phyloP scores from a whole-genome alignment of 2,888 invertebrate genomes.

The Acronicta alni region DNA sequence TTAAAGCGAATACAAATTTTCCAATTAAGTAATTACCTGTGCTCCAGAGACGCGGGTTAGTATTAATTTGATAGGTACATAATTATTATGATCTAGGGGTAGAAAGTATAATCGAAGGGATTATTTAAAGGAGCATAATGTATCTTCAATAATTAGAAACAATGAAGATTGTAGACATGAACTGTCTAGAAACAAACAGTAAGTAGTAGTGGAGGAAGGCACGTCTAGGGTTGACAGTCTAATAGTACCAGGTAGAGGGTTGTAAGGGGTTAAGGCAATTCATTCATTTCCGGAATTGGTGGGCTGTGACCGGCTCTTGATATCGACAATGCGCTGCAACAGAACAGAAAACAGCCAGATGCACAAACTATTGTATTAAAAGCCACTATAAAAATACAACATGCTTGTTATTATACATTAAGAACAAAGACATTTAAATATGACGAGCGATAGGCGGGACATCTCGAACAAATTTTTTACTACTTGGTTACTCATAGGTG shows the following conservation, averaged over 20 bases:
- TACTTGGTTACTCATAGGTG: too few species aligned
- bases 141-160: constrained; percentile 56
- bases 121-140: constrained; percentile 42
- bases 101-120: constrained; percentile 18
- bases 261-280: constrained; percentile 66
- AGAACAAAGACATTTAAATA: constrained; percentile 7
- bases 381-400: constrained; percentile 69
- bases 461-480: too few species aligned
- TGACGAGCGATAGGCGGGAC: too few species aligned
- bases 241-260: constrained; percentile 48
- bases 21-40: constrained; percentile 75
- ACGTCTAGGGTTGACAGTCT: constrained; percentile 36
- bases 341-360: constrained; percentile 85
- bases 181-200: constrained; percentile 28
- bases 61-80: constrained; percentile 44
- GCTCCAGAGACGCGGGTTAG: constrained; percentile 74
- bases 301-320: constrained; percentile 80
- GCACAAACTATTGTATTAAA: constrained; percentile 79
- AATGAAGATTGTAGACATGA: constrained; percentile 23
- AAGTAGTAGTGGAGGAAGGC: constrained; percentile 15
- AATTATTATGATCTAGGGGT: constrained; percentile 25
- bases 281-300: constrained; percentile 74
- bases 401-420: constrained; percentile 65
- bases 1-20: constrained; percentile 56
- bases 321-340: constrained; percentile 84